Evolutionary conservation across 2,797 vertebrate species (phyloP).

Genomic region (Muscicapa comitata): DNA sequence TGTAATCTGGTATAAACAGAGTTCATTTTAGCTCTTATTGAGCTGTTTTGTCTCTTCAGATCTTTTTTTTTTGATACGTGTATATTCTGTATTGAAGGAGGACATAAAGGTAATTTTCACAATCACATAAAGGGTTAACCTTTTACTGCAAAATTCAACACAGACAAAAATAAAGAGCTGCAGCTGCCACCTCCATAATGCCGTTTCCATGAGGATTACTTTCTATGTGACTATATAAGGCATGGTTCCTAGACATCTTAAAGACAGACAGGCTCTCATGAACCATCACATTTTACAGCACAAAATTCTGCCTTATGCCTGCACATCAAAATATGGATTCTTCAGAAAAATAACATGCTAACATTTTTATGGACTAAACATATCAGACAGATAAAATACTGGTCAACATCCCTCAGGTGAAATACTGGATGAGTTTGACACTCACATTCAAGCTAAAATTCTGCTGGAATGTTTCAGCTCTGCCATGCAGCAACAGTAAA

Average conservation of each 20-base stretch:
- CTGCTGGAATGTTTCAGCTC: neutral
- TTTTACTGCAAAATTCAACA: conserved; percentile 34
- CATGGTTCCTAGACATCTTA: conserved; percentile 17
- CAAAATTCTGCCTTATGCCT: neutral
- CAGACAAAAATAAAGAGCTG: conserved; percentile 40
- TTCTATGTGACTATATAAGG: conserved; percentile 50
- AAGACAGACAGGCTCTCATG: conserved; percentile 31
- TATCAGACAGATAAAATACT: neutral
- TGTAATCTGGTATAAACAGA: neutral
- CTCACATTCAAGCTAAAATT: neutral
- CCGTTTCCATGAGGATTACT: conserved; percentile 62
- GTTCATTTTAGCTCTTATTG: neutral
- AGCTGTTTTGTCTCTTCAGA: neutral
- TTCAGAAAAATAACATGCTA: neutral
- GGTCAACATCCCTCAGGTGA: neutral
- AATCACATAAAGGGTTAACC: conserved; percentile 8
- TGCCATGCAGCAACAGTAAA: neutral
- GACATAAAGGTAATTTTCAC: neutral
- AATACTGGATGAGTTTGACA: neutral
- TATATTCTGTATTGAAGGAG: neutral
- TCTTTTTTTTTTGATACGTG: neutral
- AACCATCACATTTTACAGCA: neutral
- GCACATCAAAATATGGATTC: neutral
- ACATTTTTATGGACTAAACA: neutral
- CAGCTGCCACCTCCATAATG: conserved; percentile 53